Conservation (phyloP, 2,888 invertebrate genomes). For the Eristalinus sepulchralis region DNA sequence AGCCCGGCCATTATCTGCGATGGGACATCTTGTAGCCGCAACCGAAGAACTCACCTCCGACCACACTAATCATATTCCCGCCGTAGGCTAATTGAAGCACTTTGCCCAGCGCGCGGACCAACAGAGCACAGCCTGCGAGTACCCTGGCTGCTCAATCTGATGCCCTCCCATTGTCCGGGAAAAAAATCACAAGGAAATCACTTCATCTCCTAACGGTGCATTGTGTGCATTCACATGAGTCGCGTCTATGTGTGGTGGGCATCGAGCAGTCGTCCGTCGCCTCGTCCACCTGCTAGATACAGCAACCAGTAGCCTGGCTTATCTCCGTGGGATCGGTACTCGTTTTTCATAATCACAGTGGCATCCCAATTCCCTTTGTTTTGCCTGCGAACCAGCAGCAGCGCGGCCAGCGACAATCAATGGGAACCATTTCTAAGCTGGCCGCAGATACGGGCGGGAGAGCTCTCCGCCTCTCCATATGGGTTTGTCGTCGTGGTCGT, state of each 20-base stretch:
- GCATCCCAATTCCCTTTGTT: conserved; percentile 32
- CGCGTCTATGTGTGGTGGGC: not conserved
- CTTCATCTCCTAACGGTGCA: conserved; percentile 68
- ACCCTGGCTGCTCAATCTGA: conserved; percentile 43
- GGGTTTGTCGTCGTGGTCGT: conserved; percentile 28
- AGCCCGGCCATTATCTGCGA: conserved; percentile 33
- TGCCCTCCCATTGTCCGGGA: conserved; percentile 53
- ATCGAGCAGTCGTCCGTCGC: not conserved
- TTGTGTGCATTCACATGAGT: conserved; percentile 47
- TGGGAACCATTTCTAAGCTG: conserved; percentile 40
- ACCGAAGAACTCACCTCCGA: conserved; percentile 33
- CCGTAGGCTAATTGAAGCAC: conserved; percentile 55
- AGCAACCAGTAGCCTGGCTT: conserved; percentile 14
- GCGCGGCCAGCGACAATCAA: conserved; percentile 60
- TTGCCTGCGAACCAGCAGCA: conserved; percentile 46
- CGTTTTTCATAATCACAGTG: conserved; percentile 65
- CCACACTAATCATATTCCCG: conserved; percentile 59
- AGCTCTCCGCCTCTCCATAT: conserved; percentile 34
- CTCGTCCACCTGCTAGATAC: conserved; percentile 49
- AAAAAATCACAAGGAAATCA: conserved; percentile 67
- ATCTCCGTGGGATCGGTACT: conserved; percentile 63
- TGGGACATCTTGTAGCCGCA: conserved; percentile 46
- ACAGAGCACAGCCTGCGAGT: conserved; percentile 6
- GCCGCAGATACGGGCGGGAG: not conserved
- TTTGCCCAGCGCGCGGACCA: not conserved